phyloP scores from a whole-genome alignment of 2,888 invertebrate species.

The Cheilosia variabilis region DNA sequence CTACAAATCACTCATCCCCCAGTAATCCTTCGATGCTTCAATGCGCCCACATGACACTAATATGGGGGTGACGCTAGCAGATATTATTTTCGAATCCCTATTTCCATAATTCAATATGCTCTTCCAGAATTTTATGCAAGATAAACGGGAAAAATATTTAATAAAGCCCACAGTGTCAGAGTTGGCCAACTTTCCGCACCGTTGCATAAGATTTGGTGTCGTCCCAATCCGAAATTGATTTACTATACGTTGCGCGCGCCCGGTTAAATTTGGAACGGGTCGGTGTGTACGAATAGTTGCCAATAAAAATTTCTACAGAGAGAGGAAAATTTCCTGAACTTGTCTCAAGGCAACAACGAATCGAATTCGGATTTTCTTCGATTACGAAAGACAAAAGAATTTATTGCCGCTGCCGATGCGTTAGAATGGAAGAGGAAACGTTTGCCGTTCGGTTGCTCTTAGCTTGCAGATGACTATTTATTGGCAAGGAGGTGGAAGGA shows the following conservation, averaged over 20 bases:
- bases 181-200: neutral
- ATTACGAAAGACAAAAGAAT: slow-evolving; percentile 27
- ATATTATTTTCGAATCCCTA: too few species aligned
- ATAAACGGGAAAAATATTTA: neutral
- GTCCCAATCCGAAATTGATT: slow-evolving; percentile 21
- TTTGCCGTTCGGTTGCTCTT: neutral
- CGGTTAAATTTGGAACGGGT: slow-evolving; percentile 28
- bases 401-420: slow-evolving; percentile 14
- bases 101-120: too few species aligned
- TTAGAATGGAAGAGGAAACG: slow-evolving; percentile 5
- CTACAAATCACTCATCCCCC: slow-evolving; percentile 4
- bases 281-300: slow-evolving; percentile 19
- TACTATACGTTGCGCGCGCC: neutral
- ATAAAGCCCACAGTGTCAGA: neutral
- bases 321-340: slow-evolving; percentile 41
- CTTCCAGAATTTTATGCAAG: neutral
- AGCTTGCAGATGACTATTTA: slow-evolving; percentile 1
- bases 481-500: neutral
- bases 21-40: neutral
- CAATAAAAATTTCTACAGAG: slow-evolving; percentile 28
- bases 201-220: slow-evolving; percentile 1
- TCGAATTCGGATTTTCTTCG: slow-evolving; percentile 30
- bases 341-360: slow-evolving; percentile 54
- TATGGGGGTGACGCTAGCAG: neutral
- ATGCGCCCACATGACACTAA: neutral